Evolutionary conservation across 2,888 invertebrate species (phyloP).

Genomic region (Mimachlamys varia): DNA sequence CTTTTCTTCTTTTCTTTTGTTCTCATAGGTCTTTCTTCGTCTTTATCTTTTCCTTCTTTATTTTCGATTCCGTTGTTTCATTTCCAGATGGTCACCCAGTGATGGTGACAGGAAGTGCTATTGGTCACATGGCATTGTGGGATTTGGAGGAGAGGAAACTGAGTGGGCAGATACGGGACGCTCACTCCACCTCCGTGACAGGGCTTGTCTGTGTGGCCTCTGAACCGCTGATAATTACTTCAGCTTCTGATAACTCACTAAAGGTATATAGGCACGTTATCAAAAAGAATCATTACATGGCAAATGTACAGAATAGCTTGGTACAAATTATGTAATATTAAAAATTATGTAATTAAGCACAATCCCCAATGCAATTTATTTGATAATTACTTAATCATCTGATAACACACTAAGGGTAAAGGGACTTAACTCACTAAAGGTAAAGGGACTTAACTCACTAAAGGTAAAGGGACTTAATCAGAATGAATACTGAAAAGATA

Average conservation of each 20-base stretch:
- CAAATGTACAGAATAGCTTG: no score
- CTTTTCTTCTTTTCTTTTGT: no score
- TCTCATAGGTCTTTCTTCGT: no score
- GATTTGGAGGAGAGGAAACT: constrained; percentile 88
- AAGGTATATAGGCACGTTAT: constrained; percentile 85
- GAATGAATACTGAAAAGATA: no score
- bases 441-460: constrained; percentile 94
- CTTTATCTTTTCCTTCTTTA: no score
- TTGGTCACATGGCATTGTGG: constrained; percentile 96
- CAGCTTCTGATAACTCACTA: constrained; percentile 95
- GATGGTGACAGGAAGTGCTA: constrained; percentile 91
- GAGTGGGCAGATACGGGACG: constrained; percentile 90
- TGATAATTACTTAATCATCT: no score
- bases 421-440: no score
- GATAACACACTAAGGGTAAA: no score
- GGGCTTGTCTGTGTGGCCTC: constrained; percentile 92
- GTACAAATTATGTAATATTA: no score
- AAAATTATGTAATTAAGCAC: no score
- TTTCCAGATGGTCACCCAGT: constrained; percentile 90
- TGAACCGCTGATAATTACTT: constrained; percentile 95
- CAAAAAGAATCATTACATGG: no score
- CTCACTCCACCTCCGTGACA: constrained; percentile 89
- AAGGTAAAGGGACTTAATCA: constrained; percentile 85
- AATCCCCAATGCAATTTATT: no score
- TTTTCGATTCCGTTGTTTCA: background rate